Conservation (phyloP, 2,113 vertebrate species). For the Theristicus caerulescens region DNA sequence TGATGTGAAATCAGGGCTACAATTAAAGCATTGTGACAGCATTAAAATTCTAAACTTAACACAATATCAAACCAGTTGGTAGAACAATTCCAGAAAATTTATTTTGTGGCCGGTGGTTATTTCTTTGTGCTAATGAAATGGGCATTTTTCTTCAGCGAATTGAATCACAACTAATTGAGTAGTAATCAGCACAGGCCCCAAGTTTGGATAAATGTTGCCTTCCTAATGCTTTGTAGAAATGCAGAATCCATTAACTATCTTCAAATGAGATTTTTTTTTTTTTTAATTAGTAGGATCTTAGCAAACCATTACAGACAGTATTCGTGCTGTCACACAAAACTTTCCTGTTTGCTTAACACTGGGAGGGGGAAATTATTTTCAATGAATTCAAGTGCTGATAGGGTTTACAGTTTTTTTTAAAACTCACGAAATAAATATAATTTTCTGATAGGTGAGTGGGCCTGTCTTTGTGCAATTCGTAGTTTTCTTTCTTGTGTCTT, state of each 20-base stretch:
- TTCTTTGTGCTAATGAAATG: conserved; percentile 67
- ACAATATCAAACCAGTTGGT: conserved; percentile 45
- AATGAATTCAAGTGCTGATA: conserved; percentile 19
- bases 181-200: conserved; percentile 67
- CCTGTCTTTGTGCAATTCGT: not conserved
- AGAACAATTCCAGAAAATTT: conserved; percentile 48
- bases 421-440: not conserved
- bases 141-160: conserved; percentile 73
- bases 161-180: conserved; percentile 77
- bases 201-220: conserved; percentile 69
- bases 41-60: conserved; percentile 29
- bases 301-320: conserved; percentile 63
- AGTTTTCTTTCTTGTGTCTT: conserved; percentile 14
- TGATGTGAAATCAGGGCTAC: not conserved
- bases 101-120: conserved; percentile 63
- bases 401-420: conserved; percentile 9
- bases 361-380: conserved; percentile 58
- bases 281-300: conserved; percentile 74
- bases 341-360: conserved; percentile 57
- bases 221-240: conserved; percentile 68
- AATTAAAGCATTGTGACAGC: not conserved
- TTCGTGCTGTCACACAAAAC: conserved; percentile 51
- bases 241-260: conserved; percentile 72
- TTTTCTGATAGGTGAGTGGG: not conserved
- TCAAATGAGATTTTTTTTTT: conserved; percentile 67